Evolutionary conservation across 2,113 vertebrate genomes (phyloP), one percentile per base, ranked within the genome.

Genomic region (Cygnus atratus): DNA sequence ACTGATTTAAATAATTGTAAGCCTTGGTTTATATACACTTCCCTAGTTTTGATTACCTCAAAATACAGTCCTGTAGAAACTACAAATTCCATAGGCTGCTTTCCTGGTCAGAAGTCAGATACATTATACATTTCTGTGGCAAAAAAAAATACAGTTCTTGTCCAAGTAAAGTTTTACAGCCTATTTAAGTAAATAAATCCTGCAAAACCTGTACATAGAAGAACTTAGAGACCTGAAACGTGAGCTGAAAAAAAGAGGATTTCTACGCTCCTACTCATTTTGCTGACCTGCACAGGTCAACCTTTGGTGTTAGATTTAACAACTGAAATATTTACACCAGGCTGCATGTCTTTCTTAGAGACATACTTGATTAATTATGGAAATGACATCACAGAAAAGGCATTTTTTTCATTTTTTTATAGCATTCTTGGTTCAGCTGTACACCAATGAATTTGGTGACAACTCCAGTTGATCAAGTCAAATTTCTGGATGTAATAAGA

Each of bases 61-160:
- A 92, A 83, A 70, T 25, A 58, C 3, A 66, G 29, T 68, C 11
- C 5, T 35, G 31, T 25, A 18, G 24, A 77, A 79, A 44, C 14
- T 4, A 35, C 41, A 85, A 43, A 84, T 87, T 66, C 37, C 33
- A 4, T 46, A 73, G 13, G 13, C 41, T 79, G 15, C 4, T 76
- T 5, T 72, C 13, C 15, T 86, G n/a, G 43, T 2, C 17, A 70
- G 7, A 14, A 68, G 11, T 52, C 13, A 8, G 19, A 35, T 48
- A 29, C 21, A 1, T 9, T 1, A 1, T 28, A 15, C 3, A 14
- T 28, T 4, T 87, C 87, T 52, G 41, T 0, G 1, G 29, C 8
- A 61, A 75, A 19, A 41, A 62, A 58, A 39, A 63, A 54, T 6
- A 48, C 10, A n/a, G 15, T 50, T 81, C 28, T 77, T 8, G 7